Evolutionary conservation across 2,113 vertebrate species (phyloP).

Genomic region (Anoura caudifer): DNA sequence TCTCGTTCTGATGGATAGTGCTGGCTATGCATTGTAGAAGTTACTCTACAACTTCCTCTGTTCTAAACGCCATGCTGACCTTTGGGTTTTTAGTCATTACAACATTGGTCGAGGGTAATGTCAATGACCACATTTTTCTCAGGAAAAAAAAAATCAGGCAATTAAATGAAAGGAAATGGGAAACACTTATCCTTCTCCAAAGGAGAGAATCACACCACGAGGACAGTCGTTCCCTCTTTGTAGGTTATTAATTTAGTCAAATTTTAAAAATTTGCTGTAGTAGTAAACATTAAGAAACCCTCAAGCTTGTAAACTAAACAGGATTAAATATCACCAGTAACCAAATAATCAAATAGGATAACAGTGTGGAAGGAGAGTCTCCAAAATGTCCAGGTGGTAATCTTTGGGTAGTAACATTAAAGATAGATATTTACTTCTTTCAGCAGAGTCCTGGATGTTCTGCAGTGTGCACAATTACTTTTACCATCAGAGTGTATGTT

Average conservation of each 20-base stretch:
- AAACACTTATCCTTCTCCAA: background rate
- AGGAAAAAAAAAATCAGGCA: background rate
- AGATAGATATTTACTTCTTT: slow-evolving; percentile 2
- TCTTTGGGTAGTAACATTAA: background rate
- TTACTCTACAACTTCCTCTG: background rate
- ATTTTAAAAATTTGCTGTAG: background rate
- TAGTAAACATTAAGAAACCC: background rate
- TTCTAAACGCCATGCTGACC: background rate
- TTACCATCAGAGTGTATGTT: background rate
- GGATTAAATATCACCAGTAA: background rate
- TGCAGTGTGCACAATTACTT: background rate
- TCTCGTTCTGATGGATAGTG: background rate
- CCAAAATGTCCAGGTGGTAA: background rate
- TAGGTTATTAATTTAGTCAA: background rate
- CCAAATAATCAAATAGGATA: background rate
- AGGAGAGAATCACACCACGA: background rate
- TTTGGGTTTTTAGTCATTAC: background rate
- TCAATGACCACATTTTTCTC: background rate
- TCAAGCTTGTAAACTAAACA: background rate
- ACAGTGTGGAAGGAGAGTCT: background rate
- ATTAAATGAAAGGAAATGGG: background rate
- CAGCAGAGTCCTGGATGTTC: background rate
- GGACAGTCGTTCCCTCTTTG: background rate
- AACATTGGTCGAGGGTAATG: background rate
- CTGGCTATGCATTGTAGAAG: background rate